Evolutionary conservation across 2,797 vertebrate species (phyloP).

Genomic region (Rallus crepitans): DNA sequence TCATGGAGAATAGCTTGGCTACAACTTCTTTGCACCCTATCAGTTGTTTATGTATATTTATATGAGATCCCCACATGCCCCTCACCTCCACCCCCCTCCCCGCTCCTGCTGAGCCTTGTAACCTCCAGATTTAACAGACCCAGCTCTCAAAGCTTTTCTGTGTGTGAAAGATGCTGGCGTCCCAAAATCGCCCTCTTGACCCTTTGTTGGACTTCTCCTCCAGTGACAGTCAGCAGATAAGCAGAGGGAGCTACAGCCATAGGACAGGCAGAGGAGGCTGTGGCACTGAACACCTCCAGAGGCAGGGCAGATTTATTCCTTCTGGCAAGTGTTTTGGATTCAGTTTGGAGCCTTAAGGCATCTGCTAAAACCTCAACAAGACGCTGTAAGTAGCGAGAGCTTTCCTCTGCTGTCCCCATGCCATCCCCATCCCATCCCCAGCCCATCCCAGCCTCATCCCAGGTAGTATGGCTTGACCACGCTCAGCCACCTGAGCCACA

Average conservation of each 20-base stretch:
- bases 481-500: not conserved
- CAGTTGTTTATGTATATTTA: too few relatives aligned
- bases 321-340: not conserved
- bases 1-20: not conserved
- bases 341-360: not conserved
- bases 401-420: not conserved
- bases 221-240: not conserved
- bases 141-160: not conserved
- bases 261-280: not conserved
- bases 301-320: not conserved
- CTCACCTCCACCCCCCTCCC: too few relatives aligned
- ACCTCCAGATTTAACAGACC: not conserved
- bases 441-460: not conserved
- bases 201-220: not conserved
- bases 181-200: not conserved
- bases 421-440: not conserved
- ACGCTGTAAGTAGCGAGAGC: accelerated
- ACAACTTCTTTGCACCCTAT: not conserved
- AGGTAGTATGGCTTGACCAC: accelerated
- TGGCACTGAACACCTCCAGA: not conserved
- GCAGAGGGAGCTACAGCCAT: not conserved
- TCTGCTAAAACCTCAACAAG: not conserved
- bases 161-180: not conserved
- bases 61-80: not conserved
- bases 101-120: accelerated